Percentiles rank a stretch among this genome's conserved stretches.
Evolutionary conservation across 2,888 invertebrate genomes (phyloP).

Genomic region (Corythucha ciliata): DNA sequence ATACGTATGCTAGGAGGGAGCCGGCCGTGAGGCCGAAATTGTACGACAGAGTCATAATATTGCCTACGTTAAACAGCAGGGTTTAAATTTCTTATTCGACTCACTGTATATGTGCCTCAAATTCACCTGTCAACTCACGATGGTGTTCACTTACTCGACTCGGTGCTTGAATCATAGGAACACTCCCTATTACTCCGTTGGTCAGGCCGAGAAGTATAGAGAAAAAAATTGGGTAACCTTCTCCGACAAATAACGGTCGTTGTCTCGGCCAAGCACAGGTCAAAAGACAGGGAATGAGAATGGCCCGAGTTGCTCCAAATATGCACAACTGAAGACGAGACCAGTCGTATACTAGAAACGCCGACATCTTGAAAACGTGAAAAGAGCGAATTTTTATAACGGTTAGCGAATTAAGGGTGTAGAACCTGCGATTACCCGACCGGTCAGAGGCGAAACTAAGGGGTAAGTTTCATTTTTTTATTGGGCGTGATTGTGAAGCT

Average conservation of each 20-base stretch:
- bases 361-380: conserved; percentile 50
- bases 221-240: conserved; percentile 57
- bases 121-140: conserved; percentile 74
- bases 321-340: conserved; percentile 66
- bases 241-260: conserved; percentile 58
- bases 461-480: too few relatives aligned
- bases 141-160: conserved; percentile 75
- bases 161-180: conserved; percentile 88
- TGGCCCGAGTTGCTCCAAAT: conserved; percentile 60
- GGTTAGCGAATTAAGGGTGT: too few relatives aligned
- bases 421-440: not conserved
- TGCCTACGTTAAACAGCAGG: conserved; percentile 49
- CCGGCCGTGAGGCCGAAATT: conserved; percentile 78
- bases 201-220: conserved; percentile 65
- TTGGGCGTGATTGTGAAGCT: not conserved
- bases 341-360: conserved; percentile 75
- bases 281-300: conserved; percentile 70
- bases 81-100: too few relatives aligned
- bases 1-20: conserved; percentile 70
- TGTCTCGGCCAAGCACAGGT: conserved; percentile 71
- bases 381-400: not conserved
- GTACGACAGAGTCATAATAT: conserved; percentile 88
- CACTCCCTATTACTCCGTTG: conserved; percentile 80
- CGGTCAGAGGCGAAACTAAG: too few relatives aligned
- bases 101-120: not conserved